Base-by-base conservation (phyloP, 2,888 invertebrate species). In the Brassicogethes aeneus region DNA sequence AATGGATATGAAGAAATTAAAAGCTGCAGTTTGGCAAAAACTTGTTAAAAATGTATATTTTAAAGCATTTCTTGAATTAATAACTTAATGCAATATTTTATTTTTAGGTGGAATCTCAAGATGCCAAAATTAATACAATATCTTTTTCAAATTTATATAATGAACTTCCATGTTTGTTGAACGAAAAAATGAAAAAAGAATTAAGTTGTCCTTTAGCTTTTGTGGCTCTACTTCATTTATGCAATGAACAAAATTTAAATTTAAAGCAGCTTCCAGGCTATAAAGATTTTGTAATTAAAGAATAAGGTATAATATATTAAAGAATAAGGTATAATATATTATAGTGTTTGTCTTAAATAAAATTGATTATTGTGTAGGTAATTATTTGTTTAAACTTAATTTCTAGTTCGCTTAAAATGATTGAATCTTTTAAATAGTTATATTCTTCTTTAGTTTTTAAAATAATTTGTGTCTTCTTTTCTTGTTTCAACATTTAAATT, bases 1-100 rank as follows among this genome's bases (percentile, higher is more conserved):
- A 43, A 79, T 92, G 32, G 88, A 93, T 58, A 90, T 92, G 79
- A 85, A 82, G 56, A 82, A 79, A 59, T 65, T 92, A 34, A 92
- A 92, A 61, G 70, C 72, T n/a, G 75, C 77, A 39, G 82, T 89
- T 46, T 87, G 86, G 80, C 72, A 73, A 31, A 64, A 80, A n/a
- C n/a, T n/a, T n/a, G n/a, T n/a, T n/a, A n/a, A n/a, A n/a, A n/a
- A n/a, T n/a, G n/a, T n/a, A n/a, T n/a, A n/a, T n/a, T n/a, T n/a
- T n/a, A n/a, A n/a, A n/a, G n/a, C n/a, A n/a, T n/a, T n/a, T n/a
- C n/a, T n/a, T n/a, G n/a, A 23, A 10, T 23, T 12, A 31, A 8
- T 39, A 17, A 3, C 35, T 36, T 35, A 3, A 35, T 36, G 2
- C n/a, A n/a, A 14, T 10, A 2, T 15, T 34, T 31, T 40, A 2